Evolutionary conservation across 1,140 invertebrate genomes (phyloP), one percentile per base, ranked within the genome.

Genomic region (Choristoneura fumiferana): DNA sequence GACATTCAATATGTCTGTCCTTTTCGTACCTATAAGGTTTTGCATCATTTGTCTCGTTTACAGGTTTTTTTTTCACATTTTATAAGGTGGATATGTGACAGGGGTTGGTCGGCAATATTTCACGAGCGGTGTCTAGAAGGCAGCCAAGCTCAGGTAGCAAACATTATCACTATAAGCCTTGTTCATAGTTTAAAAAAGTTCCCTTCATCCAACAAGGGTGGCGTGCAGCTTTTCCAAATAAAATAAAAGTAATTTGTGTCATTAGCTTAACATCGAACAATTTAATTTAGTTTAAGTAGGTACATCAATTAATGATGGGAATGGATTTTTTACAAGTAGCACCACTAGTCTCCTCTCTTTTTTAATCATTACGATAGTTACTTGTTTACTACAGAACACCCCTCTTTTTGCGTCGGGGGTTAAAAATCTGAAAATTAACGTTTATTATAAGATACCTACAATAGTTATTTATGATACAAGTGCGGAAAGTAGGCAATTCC

Each of bases 71-170:
- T 49, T 67, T 61, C 53, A 56, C 60, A 67, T 73, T 77, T 84
- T 81, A 64, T 77, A 76, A 73, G 69, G 63, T 69, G 75, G 69
- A 69, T 74, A 77, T 86, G 83, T 85, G 85, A 88, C 85, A 88
- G 76, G 80, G 83, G 81, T 79, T 85, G 82, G 75, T 59, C 72
- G 58, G 84, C 76, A 83, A 88, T 88, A 87, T 77, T 85, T 88
- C 84, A 88, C 79, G 62, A 58, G 76, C 72, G 66, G 61, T 73
- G 77, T 76, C 72, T 76, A 72, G 73, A 80, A 80, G 69, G 76
- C 80, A 84, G 78, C 81, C 78, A 81, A 65, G 82, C 81, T 83
- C 85, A 88, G 85, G 85, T 88, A 88, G 85, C 82, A 73, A 84
- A 78, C 73, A 80, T 85, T 86, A 86, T 84, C 84, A 80, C 83